phyloP scores from a whole-genome alignment of 2,888 invertebrate genomes.

The Scaptomyza parva region DNA sequence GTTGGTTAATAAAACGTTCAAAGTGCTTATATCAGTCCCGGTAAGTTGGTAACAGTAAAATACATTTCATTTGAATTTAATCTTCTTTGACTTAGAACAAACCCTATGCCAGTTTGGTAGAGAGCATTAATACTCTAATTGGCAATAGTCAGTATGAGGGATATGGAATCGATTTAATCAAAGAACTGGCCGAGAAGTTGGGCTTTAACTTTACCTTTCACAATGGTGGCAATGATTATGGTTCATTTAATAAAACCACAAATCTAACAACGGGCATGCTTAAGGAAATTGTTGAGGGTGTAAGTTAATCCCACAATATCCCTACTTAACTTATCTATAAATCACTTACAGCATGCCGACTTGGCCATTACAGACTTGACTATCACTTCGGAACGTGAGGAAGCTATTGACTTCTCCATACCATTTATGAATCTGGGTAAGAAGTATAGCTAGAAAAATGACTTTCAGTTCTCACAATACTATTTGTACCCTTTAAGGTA shows the following conservation, averaged over 20 bases:
- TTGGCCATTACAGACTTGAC: constrained; percentile 96
- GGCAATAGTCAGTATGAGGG: constrained; percentile 95
- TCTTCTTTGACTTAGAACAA: constrained; percentile 87
- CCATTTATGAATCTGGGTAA: constrained; percentile 96
- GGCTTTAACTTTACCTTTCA: constrained; percentile 94
- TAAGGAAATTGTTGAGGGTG: constrained; percentile 90
- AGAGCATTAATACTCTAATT: constrained; percentile 87
- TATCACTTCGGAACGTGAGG: constrained; percentile 94
- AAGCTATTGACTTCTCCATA: constrained; percentile 96
- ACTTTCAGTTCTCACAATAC: background rate
- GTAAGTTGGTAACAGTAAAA: constrained; percentile 63
- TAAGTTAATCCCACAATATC: constrained; percentile 51
- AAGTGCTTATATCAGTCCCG: constrained; percentile 89
- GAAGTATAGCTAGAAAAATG: accelerated
- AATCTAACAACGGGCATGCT: constrained; percentile 95
- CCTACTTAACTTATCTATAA: background rate
- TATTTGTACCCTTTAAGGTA: constrained; percentile 86
- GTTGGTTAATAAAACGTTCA: constrained; percentile 90
- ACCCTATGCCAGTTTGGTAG: constrained; percentile 94
- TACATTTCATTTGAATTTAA: background rate
- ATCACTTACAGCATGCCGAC: constrained; percentile 88
- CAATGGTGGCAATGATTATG: constrained; percentile 91
- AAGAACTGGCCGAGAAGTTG: constrained; percentile 90
- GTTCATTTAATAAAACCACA: constrained; percentile 87
- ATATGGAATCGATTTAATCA: constrained; percentile 94